These are phyloP conservation scores for Chascanopsetta lugubris DNA, from an alignment of 2,113 vertebrate species.

Conservation along the genomic window DNA sequence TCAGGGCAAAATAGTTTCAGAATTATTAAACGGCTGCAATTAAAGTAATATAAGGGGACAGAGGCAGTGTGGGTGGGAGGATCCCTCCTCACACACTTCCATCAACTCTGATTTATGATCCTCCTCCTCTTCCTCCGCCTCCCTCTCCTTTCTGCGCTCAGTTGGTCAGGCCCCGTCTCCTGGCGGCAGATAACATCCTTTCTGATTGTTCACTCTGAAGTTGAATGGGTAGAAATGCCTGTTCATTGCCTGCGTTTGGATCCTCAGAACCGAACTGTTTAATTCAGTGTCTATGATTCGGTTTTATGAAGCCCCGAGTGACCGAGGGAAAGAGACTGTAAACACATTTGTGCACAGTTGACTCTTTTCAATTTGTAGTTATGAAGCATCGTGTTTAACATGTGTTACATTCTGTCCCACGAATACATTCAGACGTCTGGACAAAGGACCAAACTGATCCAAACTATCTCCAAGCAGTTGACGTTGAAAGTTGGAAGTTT, in stretches of 20 bases:
- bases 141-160: constrained; percentile 35
- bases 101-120: constrained; percentile 70
- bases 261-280: too few species aligned
- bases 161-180: constrained; percentile 18
- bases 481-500: too few species aligned
- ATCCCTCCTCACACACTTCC: constrained; percentile 11
- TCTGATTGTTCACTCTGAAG: background rate
- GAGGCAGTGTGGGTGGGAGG: constrained; percentile 18
- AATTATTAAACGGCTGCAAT: constrained; percentile 79
- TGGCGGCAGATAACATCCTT: constrained; percentile 16
- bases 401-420: background rate
- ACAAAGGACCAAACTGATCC: background rate
- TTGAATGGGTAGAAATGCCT: background rate
- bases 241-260: background rate
- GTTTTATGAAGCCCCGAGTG: too few species aligned
- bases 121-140: constrained; percentile 38
- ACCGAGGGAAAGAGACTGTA: background rate
- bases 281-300: too few species aligned
- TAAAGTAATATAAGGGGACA: constrained; percentile 74
- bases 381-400: background rate
- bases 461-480: background rate
- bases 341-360: background rate
- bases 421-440: background rate
- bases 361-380: background rate
- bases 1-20: constrained; percentile 75